Evolutionary conservation across 2,888 invertebrate species (phyloP), one percentile per base, ranked within the genome.

Genomic region (Parapristionchus giblindavisi): DNA sequence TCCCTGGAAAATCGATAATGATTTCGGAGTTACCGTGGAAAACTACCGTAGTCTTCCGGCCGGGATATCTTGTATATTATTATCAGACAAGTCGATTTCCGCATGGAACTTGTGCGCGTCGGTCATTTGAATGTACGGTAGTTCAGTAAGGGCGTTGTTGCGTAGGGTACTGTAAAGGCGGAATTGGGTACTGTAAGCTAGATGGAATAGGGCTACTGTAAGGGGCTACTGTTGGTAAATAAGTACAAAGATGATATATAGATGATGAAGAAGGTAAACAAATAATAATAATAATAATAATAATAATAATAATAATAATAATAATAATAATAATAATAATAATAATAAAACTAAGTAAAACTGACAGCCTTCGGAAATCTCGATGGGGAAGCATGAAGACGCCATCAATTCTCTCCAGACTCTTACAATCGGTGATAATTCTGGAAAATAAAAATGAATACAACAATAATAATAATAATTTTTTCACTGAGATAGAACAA

Each of bases 121-220:
- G 21, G 75, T 75, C 78, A 79, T 78, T 71, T 77, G 51, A n/a
- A 79, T 61, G 0, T 76, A 75, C 8, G 78, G 79, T 75, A 81
- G 38, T 24, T n/a, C 8, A 4, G 32, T 24, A 2, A 73, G 75
- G 5, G 76, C 76, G 38, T 80, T 80, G 76, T 76, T 70, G 56
- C 75, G 77, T 2, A 80, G 75, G 27, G 75, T 74, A 58, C 77
- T 80, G 71, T 40, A n/a, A 21, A 38, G 75, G 61, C 24, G 11
- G n/a, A 51, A 32, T 32, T 48, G 11, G 21, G 48, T 11, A 14
- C 21, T 14, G 48, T 11, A 48, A 14, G 48, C 11, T 21, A 48
- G 48, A 48, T 21, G 48, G 48, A n/a, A n/a, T n/a, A n/a, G n/a
- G n/a, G n/a, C n/a, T n/a, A n/a, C n/a, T n/a, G n/a, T n/a, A n/a